Percentiles rank a stretch among this genome's conserved stretches.
Conservation (phyloP, 2,888 invertebrate species). For the Balanococcus diminutus region DNA sequence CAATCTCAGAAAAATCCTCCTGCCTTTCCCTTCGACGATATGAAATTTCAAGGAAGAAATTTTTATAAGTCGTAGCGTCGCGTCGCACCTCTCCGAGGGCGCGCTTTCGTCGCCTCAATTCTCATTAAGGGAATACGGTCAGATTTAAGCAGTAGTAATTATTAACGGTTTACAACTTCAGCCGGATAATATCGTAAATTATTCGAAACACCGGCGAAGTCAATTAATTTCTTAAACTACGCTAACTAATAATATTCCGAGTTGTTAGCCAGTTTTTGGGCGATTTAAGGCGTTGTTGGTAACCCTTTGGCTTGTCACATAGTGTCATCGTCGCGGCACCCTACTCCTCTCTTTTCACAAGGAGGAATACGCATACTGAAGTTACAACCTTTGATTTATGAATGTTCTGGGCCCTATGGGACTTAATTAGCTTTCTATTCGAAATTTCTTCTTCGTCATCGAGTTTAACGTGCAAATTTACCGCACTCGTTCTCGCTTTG, state of each 20-base stretch:
- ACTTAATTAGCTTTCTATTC: slow-evolving; percentile 52
- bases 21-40: too few species aligned
- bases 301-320: slow-evolving; percentile 37
- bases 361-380: slow-evolving; percentile 31
- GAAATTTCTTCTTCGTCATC: slow-evolving; percentile 49
- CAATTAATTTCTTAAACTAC: slow-evolving; percentile 44
- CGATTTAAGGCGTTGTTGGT: slow-evolving; percentile 37
- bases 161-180: slow-evolving; percentile 48
- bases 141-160: slow-evolving; percentile 42
- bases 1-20: too few species aligned
- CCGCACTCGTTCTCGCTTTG: not conserved
- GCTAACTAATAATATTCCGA: slow-evolving; percentile 18
- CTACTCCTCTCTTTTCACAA: not conserved
- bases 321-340: not conserved
- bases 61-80: too few species aligned
- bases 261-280: slow-evolving; percentile 34
- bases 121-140: slow-evolving; percentile 42
- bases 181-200: slow-evolving; percentile 51
- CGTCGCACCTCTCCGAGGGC: not conserved
- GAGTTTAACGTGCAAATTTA: slow-evolving; percentile 41
- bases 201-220: slow-evolving; percentile 44
- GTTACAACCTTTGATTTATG: slow-evolving; percentile 50
- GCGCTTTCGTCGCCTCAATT: not conserved
- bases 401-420: slow-evolving; percentile 40
- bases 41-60: too few species aligned